Evolutionary conservation across 2,113 vertebrate genomes (phyloP).

Genomic region (Misgurnus mizolepis): DNA sequence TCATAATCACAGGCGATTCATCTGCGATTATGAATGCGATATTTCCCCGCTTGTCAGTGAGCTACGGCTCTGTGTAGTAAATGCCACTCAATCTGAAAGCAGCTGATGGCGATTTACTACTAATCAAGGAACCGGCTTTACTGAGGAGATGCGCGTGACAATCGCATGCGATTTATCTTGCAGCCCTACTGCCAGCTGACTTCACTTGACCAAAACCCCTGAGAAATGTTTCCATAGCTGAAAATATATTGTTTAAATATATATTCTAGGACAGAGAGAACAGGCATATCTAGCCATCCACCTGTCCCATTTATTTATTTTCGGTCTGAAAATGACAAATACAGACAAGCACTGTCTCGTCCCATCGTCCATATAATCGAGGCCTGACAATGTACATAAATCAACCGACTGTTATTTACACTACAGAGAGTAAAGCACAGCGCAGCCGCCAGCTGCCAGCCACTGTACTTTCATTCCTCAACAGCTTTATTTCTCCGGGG

Average conservation of each 20-base stretch:
- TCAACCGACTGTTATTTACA: slow-evolving; percentile 3
- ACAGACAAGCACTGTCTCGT: neutral
- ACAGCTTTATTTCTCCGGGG: slow-evolving; percentile 6
- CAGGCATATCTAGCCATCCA: neutral
- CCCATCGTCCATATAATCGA: neutral
- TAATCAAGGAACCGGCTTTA: too few species aligned
- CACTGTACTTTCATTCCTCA: slow-evolving; percentile 17
- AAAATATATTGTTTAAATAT: neutral
- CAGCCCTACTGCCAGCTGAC: too few species aligned
- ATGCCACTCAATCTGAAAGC: too few species aligned
- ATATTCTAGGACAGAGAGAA: neutral
- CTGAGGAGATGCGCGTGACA: too few species aligned
- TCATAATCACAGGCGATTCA: too few species aligned
- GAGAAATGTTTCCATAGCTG: neutral
- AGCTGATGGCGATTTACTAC: too few species aligned
- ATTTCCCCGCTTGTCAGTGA: too few species aligned
- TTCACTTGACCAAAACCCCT: neutral
- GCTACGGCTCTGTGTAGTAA: too few species aligned
- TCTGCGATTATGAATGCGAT: too few species aligned
- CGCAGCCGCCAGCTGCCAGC: neutral
- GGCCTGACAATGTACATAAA: slow-evolving; percentile 5
- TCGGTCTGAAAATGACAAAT: neutral
- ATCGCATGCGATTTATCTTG: too few species aligned
- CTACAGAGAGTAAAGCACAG: neutral
- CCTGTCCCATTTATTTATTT: slow-evolving; percentile 8